A percentile compares a stretch with the other conserved stretches of the same genome.
Conservation (phyloP, 2,888 invertebrate genomes). For the Agrilus cyanescens region DNA sequence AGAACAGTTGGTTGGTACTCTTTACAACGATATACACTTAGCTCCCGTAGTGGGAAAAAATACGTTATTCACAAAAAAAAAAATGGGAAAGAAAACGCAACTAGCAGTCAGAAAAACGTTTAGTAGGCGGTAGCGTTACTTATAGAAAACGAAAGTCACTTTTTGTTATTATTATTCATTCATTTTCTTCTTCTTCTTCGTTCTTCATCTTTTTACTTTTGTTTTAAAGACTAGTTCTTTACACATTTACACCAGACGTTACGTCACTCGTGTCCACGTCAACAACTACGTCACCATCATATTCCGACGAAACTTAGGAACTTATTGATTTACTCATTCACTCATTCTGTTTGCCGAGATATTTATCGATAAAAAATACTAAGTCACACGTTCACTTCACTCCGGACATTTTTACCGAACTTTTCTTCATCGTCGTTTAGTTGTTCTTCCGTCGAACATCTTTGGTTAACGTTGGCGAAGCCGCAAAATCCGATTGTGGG, state of each 20-base stretch:
- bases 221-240: constrained; percentile 25
- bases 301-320: constrained; percentile 31
- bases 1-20: constrained; percentile 15
- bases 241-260: constrained; percentile 23
- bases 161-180: background rate
- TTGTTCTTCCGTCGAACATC: constrained; percentile 22
- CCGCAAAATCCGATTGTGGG: constrained; percentile 31
- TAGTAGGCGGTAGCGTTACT: no score
- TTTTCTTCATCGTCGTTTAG: no score
- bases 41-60: constrained; percentile 13
- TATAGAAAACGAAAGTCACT: no score
- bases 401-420: constrained; percentile 27
- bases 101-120: no score
- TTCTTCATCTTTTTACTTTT: constrained; percentile 1
- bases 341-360: constrained; percentile 37
- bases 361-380: constrained; percentile 45
- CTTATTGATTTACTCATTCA: constrained; percentile 25
- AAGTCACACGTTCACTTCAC: constrained; percentile 55
- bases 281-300: constrained; percentile 8
- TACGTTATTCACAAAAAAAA: no score
- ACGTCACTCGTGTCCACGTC: constrained; percentile 14
- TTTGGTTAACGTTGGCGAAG: constrained; percentile 21
- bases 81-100: no score
- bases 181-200: background rate
- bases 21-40: constrained; percentile 18